Evolutionary conservation across 2,888 invertebrate genomes (phyloP).

Genomic region (Amaurobius ferox): DNA sequence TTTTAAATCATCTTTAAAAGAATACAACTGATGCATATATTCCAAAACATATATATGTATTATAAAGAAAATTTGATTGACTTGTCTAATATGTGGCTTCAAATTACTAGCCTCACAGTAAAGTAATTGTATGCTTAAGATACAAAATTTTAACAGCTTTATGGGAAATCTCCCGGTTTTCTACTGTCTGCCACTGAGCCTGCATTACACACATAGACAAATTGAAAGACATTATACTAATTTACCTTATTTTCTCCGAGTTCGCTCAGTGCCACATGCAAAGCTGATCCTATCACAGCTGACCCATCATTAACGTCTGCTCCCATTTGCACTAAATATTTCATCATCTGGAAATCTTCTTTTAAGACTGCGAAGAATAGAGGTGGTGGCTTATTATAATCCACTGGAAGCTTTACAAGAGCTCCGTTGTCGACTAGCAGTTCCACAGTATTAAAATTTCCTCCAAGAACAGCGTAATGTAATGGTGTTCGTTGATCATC

Average conservation of each 20-base stretch:
- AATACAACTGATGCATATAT: too few species aligned
- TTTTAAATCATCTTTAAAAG: too few species aligned
- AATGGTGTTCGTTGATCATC: constrained; percentile 90
- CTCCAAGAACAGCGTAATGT: constrained; percentile 91
- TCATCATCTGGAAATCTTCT: constrained; percentile 86
- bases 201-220: too few species aligned
- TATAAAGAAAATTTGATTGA: too few species aligned
- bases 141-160: too few species aligned
- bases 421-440: constrained; percentile 90
- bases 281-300: constrained; percentile 87
- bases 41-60: too few species aligned
- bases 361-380: constrained; percentile 89
- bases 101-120: too few species aligned
- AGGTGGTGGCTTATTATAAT: constrained; percentile 85
- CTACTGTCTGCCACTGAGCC: too few species aligned
- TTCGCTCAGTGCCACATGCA: constrained; percentile 83
- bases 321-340: constrained; percentile 80
- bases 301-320: constrained; percentile 88
- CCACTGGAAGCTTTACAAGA: constrained; percentile 81
- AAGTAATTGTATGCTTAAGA: too few species aligned
- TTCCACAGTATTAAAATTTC: constrained; percentile 84
- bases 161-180: too few species aligned
- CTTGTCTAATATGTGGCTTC: too few species aligned
- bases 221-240: too few species aligned
- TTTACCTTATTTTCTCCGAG: constrained; percentile 78